Percentiles rank a stretch among this genome's conserved stretches.
phyloP scores from a whole-genome alignment of 2,888 invertebrate genomes.

The Lamellibrachia satsuma region DNA sequence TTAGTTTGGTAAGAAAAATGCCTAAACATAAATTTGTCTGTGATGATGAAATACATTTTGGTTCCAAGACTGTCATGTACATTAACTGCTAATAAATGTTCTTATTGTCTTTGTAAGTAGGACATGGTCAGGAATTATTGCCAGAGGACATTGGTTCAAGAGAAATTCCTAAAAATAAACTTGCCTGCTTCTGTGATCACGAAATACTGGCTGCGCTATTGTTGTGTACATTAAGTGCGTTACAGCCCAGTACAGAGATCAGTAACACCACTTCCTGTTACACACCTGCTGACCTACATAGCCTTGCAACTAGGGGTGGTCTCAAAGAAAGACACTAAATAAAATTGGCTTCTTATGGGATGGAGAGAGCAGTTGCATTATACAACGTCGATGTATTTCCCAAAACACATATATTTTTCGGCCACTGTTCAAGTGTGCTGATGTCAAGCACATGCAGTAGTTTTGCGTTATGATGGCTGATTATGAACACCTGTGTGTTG shows the following conservation, averaged over 20 bases:
- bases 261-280: not conserved
- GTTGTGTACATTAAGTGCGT: not conserved
- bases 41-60: not conserved
- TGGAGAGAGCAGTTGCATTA: not conserved
- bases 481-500: not conserved
- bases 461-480: not conserved
- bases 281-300: not conserved
- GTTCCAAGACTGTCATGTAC: not conserved
- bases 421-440: not conserved
- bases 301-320: not conserved
- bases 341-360: too few relatives aligned
- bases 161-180: not conserved
- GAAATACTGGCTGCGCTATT: not conserved
- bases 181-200: not conserved
- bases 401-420: not conserved
- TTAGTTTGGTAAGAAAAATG: not conserved
- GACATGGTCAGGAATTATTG: not conserved
- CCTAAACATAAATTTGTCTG: not conserved
- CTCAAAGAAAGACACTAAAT: not conserved
- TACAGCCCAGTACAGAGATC: not conserved
- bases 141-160: not conserved
- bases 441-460: not conserved
- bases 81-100: not conserved
- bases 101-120: not conserved
- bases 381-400: not conserved